phyloP scores from a whole-genome alignment of 2,797 vertebrate genomes.

The Sciurus carolinensis region DNA sequence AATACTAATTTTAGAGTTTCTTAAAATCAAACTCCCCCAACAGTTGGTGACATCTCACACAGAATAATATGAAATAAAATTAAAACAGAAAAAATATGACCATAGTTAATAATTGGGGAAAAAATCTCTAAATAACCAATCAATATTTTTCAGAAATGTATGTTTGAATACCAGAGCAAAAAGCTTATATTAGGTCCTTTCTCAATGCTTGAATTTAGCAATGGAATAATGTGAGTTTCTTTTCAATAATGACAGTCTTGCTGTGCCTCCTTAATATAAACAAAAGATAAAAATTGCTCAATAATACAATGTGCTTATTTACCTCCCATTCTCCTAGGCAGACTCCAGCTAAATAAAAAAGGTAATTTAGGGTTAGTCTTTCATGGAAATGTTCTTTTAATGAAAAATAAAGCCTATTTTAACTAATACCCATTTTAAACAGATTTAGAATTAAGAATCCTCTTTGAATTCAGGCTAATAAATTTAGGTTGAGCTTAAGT shows the following conservation, averaged over 20 bases:
- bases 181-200: slow-evolving; percentile 70
- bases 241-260: slow-evolving; percentile 81
- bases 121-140: not conserved
- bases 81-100: slow-evolving; percentile 55
- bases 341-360: slow-evolving; percentile 79
- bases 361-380: slow-evolving; percentile 81
- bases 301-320: slow-evolving; percentile 84
- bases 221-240: slow-evolving; percentile 82
- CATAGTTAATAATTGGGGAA: slow-evolving; percentile 63
- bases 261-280: slow-evolving; percentile 83
- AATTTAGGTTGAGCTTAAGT: slow-evolving; percentile 62
- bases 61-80: slow-evolving; percentile 72
- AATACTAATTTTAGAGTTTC: slow-evolving; percentile 73
- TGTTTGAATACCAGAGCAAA: slow-evolving; percentile 66
- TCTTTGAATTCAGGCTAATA: slow-evolving; percentile 74
- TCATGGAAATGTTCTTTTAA: slow-evolving; percentile 78
- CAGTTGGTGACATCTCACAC: not conserved
- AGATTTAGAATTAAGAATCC: slow-evolving; percentile 79
- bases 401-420: slow-evolving; percentile 77
- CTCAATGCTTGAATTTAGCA: slow-evolving; percentile 74
- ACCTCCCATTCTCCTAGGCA: slow-evolving; percentile 61
- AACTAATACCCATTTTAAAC: slow-evolving; percentile 75
- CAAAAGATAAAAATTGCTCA: slow-evolving; percentile 86
- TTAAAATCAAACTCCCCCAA: slow-evolving; percentile 35
- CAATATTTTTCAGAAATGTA: slow-evolving; percentile 66